Conservation (phyloP, 1,140 invertebrate species). For the Trichomalopsis sarcophagae region DNA sequence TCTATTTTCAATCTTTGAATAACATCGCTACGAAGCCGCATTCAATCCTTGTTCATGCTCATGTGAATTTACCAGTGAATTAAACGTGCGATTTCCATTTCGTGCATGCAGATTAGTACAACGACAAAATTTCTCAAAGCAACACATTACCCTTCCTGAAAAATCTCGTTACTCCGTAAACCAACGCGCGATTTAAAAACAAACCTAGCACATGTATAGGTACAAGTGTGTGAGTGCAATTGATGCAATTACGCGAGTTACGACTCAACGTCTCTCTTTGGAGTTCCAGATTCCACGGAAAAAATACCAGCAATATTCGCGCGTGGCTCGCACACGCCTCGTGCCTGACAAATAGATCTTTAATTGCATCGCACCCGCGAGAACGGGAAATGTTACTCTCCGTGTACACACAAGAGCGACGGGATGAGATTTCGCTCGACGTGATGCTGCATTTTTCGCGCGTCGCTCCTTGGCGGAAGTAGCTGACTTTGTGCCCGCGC, state of each 20-base stretch:
- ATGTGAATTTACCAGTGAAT: not conserved
- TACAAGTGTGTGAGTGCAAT: slow-evolving; percentile 51
- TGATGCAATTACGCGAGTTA: slow-evolving; percentile 59
- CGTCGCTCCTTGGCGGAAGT: not conserved
- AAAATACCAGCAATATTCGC: slow-evolving; percentile 47
- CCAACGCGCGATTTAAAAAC: not conserved
- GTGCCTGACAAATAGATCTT: slow-evolving; percentile 38
- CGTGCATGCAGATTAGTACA: not conserved
- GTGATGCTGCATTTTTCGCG: slow-evolving; percentile 3
- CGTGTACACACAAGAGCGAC: not conserved
- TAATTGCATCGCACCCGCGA: slow-evolving; percentile 42
- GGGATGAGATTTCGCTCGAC: not conserved
- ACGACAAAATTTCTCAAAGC: not conserved
- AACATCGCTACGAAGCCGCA: too few relatives aligned
- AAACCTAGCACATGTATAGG: not conserved
- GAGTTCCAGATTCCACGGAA: slow-evolving; percentile 14
- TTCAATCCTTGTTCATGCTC: too few relatives aligned
- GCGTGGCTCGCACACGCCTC: not conserved
- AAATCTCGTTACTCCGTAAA: not conserved
- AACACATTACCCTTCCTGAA: not conserved
- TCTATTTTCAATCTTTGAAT: too few relatives aligned
- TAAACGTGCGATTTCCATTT: too few relatives aligned
- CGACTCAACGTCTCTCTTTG: slow-evolving; percentile 46
- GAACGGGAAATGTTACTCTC: slow-evolving; percentile 10
- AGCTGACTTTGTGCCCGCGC: not conserved